Evolutionary conservation across 2,888 invertebrate species (phyloP).

Genomic region (Crematogaster levior): DNA sequence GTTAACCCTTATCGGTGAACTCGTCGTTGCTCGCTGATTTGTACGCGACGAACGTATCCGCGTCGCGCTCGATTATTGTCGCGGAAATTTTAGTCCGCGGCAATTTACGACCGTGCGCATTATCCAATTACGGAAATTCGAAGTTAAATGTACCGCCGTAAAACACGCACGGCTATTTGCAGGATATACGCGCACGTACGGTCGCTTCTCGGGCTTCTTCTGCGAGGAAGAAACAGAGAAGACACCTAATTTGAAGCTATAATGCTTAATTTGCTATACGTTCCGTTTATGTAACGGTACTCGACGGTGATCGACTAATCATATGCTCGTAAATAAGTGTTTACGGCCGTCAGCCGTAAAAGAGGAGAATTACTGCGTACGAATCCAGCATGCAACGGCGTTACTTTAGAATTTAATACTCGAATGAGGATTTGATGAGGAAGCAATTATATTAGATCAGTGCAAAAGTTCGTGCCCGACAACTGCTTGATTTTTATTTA

Average conservation of each 20-base stretch:
- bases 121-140: slow-evolving; percentile 36
- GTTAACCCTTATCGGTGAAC: slow-evolving; percentile 61
- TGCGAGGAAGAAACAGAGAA: background rate
- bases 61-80: slow-evolving; percentile 15
- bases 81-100: slow-evolving; percentile 19
- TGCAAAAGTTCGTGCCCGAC: no score
- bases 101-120: slow-evolving; percentile 25
- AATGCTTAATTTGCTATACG: background rate
- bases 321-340: background rate
- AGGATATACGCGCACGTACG: background rate
- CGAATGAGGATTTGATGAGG: background rate
- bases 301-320: background rate
- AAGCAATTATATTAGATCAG: background rate
- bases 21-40: slow-evolving; percentile 45
- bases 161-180: background rate
- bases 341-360: background rate
- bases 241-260: background rate
- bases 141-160: slow-evolving; percentile 21
- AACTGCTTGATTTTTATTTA: no score
- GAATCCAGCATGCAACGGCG: background rate
- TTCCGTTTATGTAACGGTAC: background rate
- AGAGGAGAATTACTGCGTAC: background rate
- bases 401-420: background rate
- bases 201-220: background rate
- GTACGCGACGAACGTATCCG: slow-evolving; percentile 17